Percentiles rank a stretch among this genome's conserved stretches.
Evolutionary conservation across 1,140 invertebrate genomes (phyloP).

Genomic region (Pseudomyrmex pallidus): DNA sequence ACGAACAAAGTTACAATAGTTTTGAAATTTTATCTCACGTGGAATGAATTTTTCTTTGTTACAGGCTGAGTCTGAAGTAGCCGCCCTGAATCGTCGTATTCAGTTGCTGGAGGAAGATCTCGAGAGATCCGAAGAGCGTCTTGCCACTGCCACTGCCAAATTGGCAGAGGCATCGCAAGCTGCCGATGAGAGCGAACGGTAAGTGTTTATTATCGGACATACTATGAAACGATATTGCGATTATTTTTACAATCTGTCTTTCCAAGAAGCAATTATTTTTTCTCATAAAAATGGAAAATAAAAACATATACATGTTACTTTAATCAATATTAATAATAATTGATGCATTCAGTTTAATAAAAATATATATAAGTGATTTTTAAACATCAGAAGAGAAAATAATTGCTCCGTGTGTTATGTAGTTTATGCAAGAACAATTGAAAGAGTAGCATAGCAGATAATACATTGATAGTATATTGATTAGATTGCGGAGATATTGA

Average conservation of each 20-base stretch:
- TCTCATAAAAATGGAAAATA: not conserved
- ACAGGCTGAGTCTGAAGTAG: constrained; percentile 99
- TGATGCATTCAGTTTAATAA: not conserved
- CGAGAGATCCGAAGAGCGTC: constrained; percentile 98
- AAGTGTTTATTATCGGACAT: constrained; percentile 74
- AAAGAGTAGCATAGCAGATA: constrained; percentile 3
- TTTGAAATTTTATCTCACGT: not conserved
- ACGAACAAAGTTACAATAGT: not conserved
- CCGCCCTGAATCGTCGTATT: constrained; percentile 98
- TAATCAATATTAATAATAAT: too few species aligned
- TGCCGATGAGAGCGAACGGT: constrained; percentile 99
- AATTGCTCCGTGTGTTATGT: constrained; percentile 21
- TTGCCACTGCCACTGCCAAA: constrained; percentile 98
- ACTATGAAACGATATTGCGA: constrained; percentile 4
- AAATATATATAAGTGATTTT: not conserved
- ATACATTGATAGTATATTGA: not conserved
- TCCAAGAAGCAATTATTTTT: constrained; percentile 33
- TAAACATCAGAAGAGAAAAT: not conserved
- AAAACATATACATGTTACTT: not conserved
- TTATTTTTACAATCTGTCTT: not conserved
- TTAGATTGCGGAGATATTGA: constrained; percentile 6
- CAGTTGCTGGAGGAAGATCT: constrained; percentile 99
- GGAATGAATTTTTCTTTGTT: constrained; percentile 77
- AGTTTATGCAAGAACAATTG: not conserved
- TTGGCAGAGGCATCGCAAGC: constrained; percentile 99